A percentile compares a stretch with the other conserved stretches of the same genome.
Evolutionary conservation across 2,888 invertebrate genomes (phyloP).

Genomic region (Mesorhabditis spiculigera): DNA sequence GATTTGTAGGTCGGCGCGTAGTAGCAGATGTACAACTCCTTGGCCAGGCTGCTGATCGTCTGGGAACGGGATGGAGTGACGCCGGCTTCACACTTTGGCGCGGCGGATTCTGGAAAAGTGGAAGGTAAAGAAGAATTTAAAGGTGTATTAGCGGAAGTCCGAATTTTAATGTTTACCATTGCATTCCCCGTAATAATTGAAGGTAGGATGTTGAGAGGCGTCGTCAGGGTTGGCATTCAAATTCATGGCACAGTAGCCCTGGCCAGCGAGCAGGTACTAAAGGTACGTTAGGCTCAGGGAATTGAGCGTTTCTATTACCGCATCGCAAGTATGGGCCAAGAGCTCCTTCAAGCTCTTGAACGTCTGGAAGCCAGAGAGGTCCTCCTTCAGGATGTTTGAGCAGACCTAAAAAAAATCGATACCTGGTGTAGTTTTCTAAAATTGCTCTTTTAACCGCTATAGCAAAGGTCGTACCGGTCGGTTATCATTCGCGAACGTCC

Average conservation of each 20-base stretch:
- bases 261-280: neutral
- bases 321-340: neutral
- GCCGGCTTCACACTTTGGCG: neutral
- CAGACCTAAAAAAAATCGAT: slow-evolving; percentile 1
- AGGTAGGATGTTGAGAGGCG: neutral
- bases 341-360: neutral
- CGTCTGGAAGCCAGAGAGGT: neutral
- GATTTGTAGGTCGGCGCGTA: neutral
- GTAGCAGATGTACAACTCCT: neutral
- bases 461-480: neutral
- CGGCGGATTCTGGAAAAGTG: neutral
- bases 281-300: neutral
- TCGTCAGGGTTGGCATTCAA: neutral
- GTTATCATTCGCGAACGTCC: slow-evolving; percentile 4
- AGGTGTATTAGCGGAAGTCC: neutral
- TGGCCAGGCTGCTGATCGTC: neutral
- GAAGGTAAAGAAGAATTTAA: neutral
- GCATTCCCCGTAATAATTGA: slow-evolving; percentile 4
- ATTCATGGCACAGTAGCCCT: slow-evolving; percentile 2
- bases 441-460: neutral
- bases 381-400: slow-evolving; percentile 1
- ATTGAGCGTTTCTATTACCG: neutral
- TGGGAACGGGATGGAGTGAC: neutral
- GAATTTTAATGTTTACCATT: neutral
- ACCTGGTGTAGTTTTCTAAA: neutral